Conservation (phyloP, 1,140 invertebrate species). For the Drosophila ambigua region DNA sequence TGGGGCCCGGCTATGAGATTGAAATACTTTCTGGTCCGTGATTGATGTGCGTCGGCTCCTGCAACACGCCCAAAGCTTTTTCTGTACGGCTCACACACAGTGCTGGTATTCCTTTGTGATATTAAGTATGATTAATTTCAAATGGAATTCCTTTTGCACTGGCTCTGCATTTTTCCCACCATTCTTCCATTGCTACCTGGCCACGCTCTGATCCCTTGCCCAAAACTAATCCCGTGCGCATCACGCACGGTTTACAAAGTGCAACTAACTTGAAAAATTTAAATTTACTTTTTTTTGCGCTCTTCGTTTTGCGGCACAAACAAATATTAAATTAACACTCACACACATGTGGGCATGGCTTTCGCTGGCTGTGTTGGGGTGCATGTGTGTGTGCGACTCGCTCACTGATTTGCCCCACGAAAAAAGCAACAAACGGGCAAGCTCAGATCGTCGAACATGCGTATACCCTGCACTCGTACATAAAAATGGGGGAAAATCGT, state of each 20-base stretch:
- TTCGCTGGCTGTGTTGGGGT: too few relatives aligned
- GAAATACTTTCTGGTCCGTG: constrained; percentile 16
- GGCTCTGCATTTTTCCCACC: background rate
- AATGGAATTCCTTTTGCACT: background rate
- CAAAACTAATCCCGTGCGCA: background rate
- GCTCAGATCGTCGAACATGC: too few relatives aligned
- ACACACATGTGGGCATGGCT: constrained; percentile 10
- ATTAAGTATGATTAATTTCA: background rate
- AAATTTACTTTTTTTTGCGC: constrained; percentile 36
- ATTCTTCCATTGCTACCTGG: too few relatives aligned
- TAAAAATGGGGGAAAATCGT: too few relatives aligned
- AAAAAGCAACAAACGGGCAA: too few relatives aligned
- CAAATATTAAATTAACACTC: constrained; percentile 71
- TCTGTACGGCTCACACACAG: background rate
- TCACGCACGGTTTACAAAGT: constrained; percentile 21
- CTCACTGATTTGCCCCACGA: constrained; percentile 38
- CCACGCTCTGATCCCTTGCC: too few relatives aligned
- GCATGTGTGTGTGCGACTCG: constrained; percentile 14
- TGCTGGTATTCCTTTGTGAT: background rate
- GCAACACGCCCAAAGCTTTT: too few relatives aligned
- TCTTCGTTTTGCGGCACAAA: constrained; percentile 16
- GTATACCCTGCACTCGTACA: too few relatives aligned
- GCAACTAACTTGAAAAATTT: constrained; percentile 56
- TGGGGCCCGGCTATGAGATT: too few relatives aligned
- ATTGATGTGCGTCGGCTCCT: constrained; percentile 6